phyloP scores from a whole-genome alignment of 2,797 vertebrate species.

The Scleropages formosus region DNA sequence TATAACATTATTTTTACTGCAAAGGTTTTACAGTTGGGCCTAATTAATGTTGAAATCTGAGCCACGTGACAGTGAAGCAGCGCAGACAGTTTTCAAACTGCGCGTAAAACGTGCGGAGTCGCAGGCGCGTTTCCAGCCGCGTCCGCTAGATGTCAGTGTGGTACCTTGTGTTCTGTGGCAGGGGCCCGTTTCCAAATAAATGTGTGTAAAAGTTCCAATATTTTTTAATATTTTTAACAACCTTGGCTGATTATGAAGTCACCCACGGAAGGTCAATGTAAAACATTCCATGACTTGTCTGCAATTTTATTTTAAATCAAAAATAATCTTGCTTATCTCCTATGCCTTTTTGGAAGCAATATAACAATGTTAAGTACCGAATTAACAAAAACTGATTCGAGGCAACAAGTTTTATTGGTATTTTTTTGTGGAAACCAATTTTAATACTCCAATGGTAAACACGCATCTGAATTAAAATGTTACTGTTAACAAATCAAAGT shows the following conservation, averaged over 20 bases:
- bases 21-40: no score
- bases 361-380: neutral
- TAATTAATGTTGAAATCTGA: no score
- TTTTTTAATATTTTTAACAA: neutral
- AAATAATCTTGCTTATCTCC: neutral
- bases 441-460: neutral
- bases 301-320: neutral
- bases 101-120: no score
- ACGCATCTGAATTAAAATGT: neutral
- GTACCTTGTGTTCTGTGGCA: slow-evolving; percentile 48
- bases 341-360: no score
- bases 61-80: no score
- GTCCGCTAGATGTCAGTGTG: slow-evolving; percentile 68
- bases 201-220: neutral
- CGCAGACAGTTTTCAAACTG: no score
- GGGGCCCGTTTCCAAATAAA: neutral
- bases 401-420: neutral
- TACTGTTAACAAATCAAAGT: neutral
- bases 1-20: no score
- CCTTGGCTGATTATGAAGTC: neutral
- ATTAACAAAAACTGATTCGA: neutral
- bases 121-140: slow-evolving; percentile 32
- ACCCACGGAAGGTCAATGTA: neutral
- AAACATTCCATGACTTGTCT: neutral
- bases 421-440: neutral